Base-by-base conservation (phyloP, 2,888 invertebrate genomes). In the Neria commutata region DNA sequence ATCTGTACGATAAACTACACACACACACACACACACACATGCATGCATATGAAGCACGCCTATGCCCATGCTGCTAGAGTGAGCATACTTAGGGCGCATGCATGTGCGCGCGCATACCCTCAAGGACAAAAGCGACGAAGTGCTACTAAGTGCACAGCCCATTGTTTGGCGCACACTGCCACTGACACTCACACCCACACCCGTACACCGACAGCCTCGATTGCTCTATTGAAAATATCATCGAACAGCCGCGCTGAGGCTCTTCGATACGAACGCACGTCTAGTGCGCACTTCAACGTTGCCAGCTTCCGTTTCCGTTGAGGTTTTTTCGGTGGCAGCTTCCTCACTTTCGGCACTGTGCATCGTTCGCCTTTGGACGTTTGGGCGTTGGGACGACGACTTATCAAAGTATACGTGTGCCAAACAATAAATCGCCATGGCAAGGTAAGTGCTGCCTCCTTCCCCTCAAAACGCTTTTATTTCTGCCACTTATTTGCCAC, bases 351-450 rank as follows among this genome's bases (percentile, higher is more conserved):
- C 2, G n/a, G 2, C 34, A n/a, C n/a, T 11, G 14, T 34, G 34
- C 34, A n/a, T 34, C 14, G 11, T 2, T 34, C 34, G 34, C 2
- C 34, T 34, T 11, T n/a, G 34, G 34, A n/a, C 34, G 34, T 34
- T 34, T 24, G 14, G 11, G 17, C 14, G 19, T 19, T 49, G 21
- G 26, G 11, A 16, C 40, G 11, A 8, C 40, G 11, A 16, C 34
- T 29, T 55, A 55, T 48, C 48, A 26, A 40, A 34, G 40, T 47
- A 46, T 51, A 47, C 47, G 40, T 34, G 29, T 21, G 55, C 54
- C 48, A 55, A 61, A 65, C 62, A 66, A 63, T 65, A 67, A 65
- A 66, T 70, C 70, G 65, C 65, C 63, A 70, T 70, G 70, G 70
- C 65, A 68, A 70, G 70, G 70, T 70, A 63, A 68, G 70, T 70